Evolutionary conservation across 92 coral and sea anemone genomes (phyloP).

Genomic region (Porites cylindrica): DNA sequence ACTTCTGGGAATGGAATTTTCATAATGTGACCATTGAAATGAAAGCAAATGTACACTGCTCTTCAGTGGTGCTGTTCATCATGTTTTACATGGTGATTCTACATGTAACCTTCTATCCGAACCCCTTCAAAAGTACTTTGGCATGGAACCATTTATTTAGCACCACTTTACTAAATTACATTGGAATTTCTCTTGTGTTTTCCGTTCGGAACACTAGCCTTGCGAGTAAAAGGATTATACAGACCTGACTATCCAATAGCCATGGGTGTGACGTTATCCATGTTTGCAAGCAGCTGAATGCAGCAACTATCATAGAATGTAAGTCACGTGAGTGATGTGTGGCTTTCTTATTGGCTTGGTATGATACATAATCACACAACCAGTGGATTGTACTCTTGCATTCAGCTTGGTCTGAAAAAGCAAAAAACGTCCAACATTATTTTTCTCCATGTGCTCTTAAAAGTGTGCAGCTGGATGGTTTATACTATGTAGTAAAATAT

Average conservation of each 20-base stretch:
- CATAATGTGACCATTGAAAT: no score
- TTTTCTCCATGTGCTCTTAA: no score
- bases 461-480: no score
- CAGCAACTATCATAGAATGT: slow-evolving; percentile 98
- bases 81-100: no score
- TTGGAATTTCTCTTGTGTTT: background rate
- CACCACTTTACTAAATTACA: background rate
- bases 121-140: background rate
- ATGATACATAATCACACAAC: slow-evolving; percentile 96
- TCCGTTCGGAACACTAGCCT: background rate
- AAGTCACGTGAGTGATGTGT: slow-evolving; percentile 96
- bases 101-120: no score
- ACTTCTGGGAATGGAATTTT: no score
- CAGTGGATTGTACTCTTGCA: slow-evolving; percentile 93
- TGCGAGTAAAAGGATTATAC: background rate
- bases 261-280: slow-evolving; percentile 99
- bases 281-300: slow-evolving; percentile 87
- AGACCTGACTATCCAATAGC: slow-evolving; percentile 86
- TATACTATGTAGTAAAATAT: no score
- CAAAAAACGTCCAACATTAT: background rate
- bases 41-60: no score
- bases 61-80: no score
- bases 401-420: slow-evolving; percentile 82
- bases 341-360: slow-evolving; percentile 97
- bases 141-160: background rate